phyloP scores from a whole-genome alignment of 2,113 vertebrate species.

The Suricata suricatta region DNA sequence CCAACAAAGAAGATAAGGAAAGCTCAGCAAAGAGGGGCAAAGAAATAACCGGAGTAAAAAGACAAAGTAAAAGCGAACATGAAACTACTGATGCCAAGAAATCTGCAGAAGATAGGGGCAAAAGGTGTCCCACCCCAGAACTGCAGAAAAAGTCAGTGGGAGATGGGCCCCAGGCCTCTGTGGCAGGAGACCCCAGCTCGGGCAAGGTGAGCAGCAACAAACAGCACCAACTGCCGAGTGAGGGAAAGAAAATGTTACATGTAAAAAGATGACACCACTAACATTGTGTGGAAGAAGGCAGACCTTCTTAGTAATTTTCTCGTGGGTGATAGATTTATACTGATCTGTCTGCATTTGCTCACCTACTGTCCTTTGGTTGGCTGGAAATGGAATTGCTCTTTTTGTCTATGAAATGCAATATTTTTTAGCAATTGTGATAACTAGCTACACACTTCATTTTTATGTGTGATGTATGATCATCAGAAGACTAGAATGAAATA shows the following conservation, averaged over 20 bases:
- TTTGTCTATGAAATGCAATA: neutral
- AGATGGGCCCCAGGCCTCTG: slow-evolving; percentile 62
- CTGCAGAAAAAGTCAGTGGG: slow-evolving; percentile 66
- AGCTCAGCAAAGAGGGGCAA: slow-evolving; percentile 75
- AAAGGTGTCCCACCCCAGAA: slow-evolving; percentile 78
- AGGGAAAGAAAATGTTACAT: neutral
- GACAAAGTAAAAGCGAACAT: slow-evolving; percentile 77
- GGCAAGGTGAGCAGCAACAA: slow-evolving; percentile 82
- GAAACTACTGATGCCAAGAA: slow-evolving; percentile 82
- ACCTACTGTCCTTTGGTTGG: neutral
- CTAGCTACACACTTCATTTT: slow-evolving; percentile 1
- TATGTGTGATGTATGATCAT: neutral
- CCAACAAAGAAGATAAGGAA: slow-evolving; percentile 81
- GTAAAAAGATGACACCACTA: neutral
- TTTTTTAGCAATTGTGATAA: neutral
- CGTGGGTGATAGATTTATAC: neutral
- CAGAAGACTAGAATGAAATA: slow-evolving; percentile 16
- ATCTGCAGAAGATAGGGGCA: slow-evolving; percentile 81
- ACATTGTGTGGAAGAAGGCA: neutral
- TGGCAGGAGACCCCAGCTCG: slow-evolving; percentile 51
- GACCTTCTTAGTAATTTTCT: neutral
- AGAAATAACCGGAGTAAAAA: slow-evolving; percentile 82
- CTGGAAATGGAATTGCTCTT: neutral
- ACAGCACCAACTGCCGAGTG: neutral
- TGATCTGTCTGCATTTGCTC: neutral